These are phyloP conservation scores for Ahaetulla prasina DNA, from an alignment of 2,113 vertebrate species.

Conservation along the genomic window DNA sequence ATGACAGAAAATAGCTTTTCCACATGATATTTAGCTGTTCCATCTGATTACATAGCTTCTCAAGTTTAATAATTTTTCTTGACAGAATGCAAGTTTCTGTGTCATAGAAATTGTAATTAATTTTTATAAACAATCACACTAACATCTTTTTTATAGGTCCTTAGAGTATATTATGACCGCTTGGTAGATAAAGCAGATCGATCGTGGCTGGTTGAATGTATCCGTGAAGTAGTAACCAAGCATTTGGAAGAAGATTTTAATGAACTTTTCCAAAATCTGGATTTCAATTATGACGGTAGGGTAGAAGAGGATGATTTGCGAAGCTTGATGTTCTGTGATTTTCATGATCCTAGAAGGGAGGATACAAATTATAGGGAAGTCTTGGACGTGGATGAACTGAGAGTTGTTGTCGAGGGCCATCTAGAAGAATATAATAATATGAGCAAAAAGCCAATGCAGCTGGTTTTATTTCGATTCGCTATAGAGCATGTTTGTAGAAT, in stretches of 20 bases:
- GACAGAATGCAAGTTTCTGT: background rate
- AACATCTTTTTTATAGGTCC: conserved; percentile 68
- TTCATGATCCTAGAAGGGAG: conserved; percentile 82
- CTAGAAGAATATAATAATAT: conserved; percentile 86
- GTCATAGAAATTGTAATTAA: background rate
- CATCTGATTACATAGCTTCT: background rate
- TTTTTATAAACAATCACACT: background rate
- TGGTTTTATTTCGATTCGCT: conserved; percentile 88
- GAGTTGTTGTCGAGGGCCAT: conserved; percentile 76
- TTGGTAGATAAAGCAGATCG: conserved; percentile 80
- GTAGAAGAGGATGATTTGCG: conserved; percentile 86
- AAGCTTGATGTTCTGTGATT: conserved; percentile 92
- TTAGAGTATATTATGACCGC: conserved; percentile 88
- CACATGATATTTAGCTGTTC: background rate
- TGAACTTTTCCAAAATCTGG: conserved; percentile 78
- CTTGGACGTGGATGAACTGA: conserved; percentile 67
- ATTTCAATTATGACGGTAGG: conserved; percentile 74
- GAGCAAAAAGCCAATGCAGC: conserved; percentile 86
- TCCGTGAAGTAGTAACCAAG: conserved; percentile 68
- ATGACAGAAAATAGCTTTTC: background rate
- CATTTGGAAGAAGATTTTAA: conserved; percentile 80
- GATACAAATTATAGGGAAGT: conserved; percentile 83
- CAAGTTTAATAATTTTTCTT: background rate
- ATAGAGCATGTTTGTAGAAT: conserved; percentile 88
- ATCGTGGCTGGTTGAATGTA: conserved; percentile 77